Base-by-base conservation (phyloP, 2,797 vertebrate species). In the Lycodopsis pacificus region DNA sequence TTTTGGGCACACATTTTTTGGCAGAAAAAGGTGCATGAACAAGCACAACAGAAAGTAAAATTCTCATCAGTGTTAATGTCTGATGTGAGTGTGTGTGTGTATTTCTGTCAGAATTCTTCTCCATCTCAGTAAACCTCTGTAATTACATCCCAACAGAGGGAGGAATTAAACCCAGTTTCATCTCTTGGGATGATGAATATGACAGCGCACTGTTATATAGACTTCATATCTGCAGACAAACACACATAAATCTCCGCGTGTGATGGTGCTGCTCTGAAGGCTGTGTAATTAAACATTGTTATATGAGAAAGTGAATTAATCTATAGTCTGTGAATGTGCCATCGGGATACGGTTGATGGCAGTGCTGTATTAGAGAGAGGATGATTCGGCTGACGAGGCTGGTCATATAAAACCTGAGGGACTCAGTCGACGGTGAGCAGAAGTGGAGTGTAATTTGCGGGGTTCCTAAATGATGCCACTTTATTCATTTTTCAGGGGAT, bases 221-320 rank as follows among this genome's bases (percentile, higher is more conserved):
- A 92, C 90, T 93, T 93, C 91, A 93, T 92, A 90, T 94, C 89
- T 91, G 89, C 90, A 92, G 92, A 92, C 90, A 92, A 93, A 93
- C 92, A 92, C 79, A 83, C 85, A 93, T 92, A 93, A 92, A 93
- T 93, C 88, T 90, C 77, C 51, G 84, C 81, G 86, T 80, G 86
- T 90, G 92, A 93, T 91, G 87, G 91, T 49, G 86, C 88, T 84
- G 88, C 89, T 91, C 91, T 90, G 91, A 94, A 92, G 89, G 90
- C 91, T 91, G 89, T 91, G 91, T 93, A 94, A 94, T 94, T 93
- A 93, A 93, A 93, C 92, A 91, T 92, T 93, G 92, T 93, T 92
- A 93, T 92, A 90, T 89, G 91, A 91, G 88, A 91, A 89, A 93
- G 88, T 91, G 90, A 91, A 93, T 93, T 87, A 92, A 92, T 93